These are phyloP conservation scores for Lanius ludovicianus DNA, from an alignment of 2,113 vertebrate species.

Conservation along the genomic window DNA sequence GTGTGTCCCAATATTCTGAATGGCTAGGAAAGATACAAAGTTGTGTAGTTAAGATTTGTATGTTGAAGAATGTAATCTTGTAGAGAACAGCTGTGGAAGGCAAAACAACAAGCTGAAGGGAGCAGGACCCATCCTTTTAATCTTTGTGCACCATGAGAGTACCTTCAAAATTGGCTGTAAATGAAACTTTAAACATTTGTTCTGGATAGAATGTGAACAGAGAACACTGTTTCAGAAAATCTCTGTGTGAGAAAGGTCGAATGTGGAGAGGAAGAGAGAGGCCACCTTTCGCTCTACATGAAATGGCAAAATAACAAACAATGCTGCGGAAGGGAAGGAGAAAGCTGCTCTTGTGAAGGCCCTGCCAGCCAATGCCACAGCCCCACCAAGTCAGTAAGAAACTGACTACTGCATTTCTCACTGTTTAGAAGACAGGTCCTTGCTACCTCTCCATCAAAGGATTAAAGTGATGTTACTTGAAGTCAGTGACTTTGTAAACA, in stretches of 20 bases:
- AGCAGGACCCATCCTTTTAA: not conserved
- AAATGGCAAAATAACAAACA: not conserved
- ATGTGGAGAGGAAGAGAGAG: not conserved
- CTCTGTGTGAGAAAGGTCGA: not conserved
- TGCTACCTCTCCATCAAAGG: not conserved
- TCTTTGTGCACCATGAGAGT: not conserved
- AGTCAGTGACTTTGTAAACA: not conserved
- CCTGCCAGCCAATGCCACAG: not conserved
- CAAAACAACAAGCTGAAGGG: not conserved
- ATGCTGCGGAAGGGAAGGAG: not conserved
- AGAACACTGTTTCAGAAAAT: not conserved
- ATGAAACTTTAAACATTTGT: not conserved
- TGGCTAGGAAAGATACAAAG: not conserved
- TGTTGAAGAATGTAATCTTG: not conserved
- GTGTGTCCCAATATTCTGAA: not conserved
- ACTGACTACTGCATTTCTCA: not conserved
- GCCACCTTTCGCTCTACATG: rapidly evolving
- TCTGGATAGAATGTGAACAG: not conserved
- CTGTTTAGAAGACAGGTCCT: not conserved
- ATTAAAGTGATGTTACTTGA: not conserved
- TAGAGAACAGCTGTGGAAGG: not conserved
- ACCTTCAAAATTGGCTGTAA: not conserved
- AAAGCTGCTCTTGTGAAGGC: not conserved
- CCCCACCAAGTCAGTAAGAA: not conserved
- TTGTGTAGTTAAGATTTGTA: not conserved